These are phyloP conservation scores for Patella ulyssiponensis DNA, from an alignment of 2,888 invertebrate species.

Conservation along the genomic window DNA sequence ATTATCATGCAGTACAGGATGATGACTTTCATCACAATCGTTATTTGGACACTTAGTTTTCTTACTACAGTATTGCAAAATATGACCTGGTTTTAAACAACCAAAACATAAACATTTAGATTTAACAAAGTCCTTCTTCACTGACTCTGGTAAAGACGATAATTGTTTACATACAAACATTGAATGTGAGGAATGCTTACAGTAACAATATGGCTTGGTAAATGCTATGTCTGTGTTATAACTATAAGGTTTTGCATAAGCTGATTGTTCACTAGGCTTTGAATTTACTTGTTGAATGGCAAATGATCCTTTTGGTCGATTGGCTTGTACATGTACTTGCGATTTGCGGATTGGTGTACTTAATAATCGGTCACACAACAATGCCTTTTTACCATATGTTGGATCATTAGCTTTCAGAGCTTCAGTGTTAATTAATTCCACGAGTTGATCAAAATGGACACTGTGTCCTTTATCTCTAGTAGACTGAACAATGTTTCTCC, in stretches of 20 bases:
- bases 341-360: background rate
- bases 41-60: background rate
- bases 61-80: background rate
- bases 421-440: background rate
- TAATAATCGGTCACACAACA: background rate
- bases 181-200: background rate
- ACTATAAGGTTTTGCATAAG: too few species aligned
- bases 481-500: conserved; percentile 23
- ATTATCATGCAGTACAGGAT: background rate
- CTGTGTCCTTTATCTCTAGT: conserved; percentile 16
- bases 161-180: background rate
- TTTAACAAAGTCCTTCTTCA: background rate
- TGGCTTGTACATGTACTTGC: too few species aligned
- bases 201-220: background rate
- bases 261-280: too few species aligned
- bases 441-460: conserved; percentile 16
- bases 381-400: background rate
- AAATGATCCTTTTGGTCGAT: too few species aligned
- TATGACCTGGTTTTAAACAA: background rate
- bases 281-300: too few species aligned
- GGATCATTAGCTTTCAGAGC: background rate
- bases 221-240: background rate
- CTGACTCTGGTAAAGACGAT: background rate
- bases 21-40: background rate
- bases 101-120: background rate